phyloP scores from a whole-genome alignment of 2,113 vertebrate genomes.

The Aleadryas rufinucha region DNA sequence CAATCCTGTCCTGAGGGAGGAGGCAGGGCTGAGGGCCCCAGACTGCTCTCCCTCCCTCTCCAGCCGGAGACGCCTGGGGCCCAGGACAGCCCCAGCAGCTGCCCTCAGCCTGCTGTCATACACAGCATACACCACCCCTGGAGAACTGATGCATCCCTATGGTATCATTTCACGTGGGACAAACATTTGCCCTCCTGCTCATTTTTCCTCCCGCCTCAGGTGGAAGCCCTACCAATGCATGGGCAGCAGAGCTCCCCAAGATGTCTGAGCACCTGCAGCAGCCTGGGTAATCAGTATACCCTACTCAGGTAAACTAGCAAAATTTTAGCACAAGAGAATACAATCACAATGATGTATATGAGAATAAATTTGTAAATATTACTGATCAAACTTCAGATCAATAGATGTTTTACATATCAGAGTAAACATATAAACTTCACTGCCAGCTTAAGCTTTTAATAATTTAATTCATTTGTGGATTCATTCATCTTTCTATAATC shows the following conservation, averaged over 20 bases:
- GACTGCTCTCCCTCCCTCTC: background rate
- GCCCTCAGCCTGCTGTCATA: background rate
- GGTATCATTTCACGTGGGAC: background rate
- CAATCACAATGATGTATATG: background rate
- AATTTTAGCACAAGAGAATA: background rate
- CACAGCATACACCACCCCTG: fast-evolving
- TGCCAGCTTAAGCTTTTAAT: background rate
- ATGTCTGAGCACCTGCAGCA: background rate
- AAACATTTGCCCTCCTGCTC: background rate
- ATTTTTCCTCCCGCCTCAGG: background rate
- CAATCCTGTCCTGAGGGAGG: background rate
- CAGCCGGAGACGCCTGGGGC: fast-evolving
- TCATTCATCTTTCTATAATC: background rate
- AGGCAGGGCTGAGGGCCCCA: background rate
- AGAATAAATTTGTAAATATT: background rate
- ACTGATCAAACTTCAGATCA: background rate
- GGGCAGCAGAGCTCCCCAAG: background rate
- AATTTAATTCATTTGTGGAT: background rate
- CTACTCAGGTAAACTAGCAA: background rate
- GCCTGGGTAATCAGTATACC: background rate
- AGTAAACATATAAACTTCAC: background rate
- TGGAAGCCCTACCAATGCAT: background rate
- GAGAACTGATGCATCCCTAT: fast-evolving
- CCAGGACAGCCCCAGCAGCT: background rate
- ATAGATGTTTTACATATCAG: background rate